Conservation (phyloP, 2,113 vertebrate genomes). For the Dicrurus megarhynchus region DNA sequence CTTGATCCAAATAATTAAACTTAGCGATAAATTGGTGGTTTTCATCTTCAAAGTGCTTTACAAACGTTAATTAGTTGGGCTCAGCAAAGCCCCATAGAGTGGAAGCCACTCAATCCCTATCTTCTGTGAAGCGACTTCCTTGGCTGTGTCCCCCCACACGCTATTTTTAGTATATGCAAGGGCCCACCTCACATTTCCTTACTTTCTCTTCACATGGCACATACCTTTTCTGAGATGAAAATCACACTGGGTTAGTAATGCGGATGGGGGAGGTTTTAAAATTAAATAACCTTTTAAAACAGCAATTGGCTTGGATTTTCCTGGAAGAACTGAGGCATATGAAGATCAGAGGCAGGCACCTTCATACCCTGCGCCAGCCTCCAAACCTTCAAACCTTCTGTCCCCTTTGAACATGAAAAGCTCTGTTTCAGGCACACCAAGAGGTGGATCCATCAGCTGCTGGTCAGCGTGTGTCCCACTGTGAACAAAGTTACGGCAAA, state of each 20-base stretch:
- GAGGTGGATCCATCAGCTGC: constrained; percentile 53
- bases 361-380: background rate
- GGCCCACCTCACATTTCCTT: background rate
- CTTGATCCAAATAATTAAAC: constrained; percentile 38
- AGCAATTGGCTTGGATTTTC: constrained; percentile 62
- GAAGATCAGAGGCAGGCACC: constrained; percentile 70
- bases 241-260: background rate
- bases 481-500: constrained; percentile 67
- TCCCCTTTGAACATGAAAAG: constrained; percentile 79
- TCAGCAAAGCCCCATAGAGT: background rate
- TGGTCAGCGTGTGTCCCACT: constrained; percentile 68
- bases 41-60: constrained; percentile 42
- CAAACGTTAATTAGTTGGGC: constrained; percentile 25
- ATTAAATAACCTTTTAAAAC: constrained; percentile 52
- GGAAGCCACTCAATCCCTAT: background rate
- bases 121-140: background rate
- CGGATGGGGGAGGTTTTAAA: background rate
- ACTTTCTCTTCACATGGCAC: background rate
- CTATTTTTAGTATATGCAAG: background rate
- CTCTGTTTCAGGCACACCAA: constrained; percentile 43
- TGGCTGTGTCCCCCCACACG: background rate
- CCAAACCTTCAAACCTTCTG: constrained; percentile 66
- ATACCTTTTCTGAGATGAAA: background rate
- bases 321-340: constrained; percentile 56
- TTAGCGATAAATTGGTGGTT: background rate